A percentile compares a stretch with the other conserved stretches of the same genome.
Conservation (phyloP, 2,888 invertebrate species). For the Zeuzera pyrina region DNA sequence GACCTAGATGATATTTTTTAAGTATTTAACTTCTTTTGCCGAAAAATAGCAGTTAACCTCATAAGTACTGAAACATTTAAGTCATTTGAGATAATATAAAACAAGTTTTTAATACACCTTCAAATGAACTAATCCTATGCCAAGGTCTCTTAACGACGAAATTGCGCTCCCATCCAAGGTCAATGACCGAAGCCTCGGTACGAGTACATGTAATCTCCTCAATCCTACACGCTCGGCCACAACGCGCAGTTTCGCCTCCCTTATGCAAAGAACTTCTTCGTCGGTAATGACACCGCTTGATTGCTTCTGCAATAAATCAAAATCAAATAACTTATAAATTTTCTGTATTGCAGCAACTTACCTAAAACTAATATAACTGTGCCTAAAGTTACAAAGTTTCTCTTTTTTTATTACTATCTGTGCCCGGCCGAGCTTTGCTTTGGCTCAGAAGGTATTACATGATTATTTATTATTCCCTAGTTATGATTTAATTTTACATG, state of each 20-base stretch:
- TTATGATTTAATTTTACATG: too few relatives aligned
- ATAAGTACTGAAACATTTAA: neutral
- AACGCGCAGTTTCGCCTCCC: conserved; percentile 75
- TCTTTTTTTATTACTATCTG: too few relatives aligned
- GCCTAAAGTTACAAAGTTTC: too few relatives aligned
- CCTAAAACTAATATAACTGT: too few relatives aligned
- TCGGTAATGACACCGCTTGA: conserved; percentile 55
- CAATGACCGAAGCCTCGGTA: conserved; percentile 74
- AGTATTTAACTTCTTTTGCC: too few relatives aligned
- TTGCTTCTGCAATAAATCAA: conserved; percentile 63
- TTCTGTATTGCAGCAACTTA: too few relatives aligned
- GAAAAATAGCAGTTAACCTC: too few relatives aligned
- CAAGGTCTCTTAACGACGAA: conserved; percentile 78
- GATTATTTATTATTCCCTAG: too few relatives aligned
- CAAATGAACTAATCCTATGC: conserved; percentile 74
- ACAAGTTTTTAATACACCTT: conserved; percentile 40
- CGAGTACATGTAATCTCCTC: conserved; percentile 74
- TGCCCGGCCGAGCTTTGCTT: too few relatives aligned
- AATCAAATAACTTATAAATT: too few relatives aligned
- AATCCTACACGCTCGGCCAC: conserved; percentile 77
- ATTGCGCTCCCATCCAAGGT: conserved; percentile 79
- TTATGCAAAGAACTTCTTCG: conserved; percentile 56
- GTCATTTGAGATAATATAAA: neutral
- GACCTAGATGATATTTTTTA: too few relatives aligned
- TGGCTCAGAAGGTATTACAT: too few relatives aligned